Percentiles rank a stretch among this genome's conserved stretches.
Evolutionary conservation across 2,888 invertebrate genomes (phyloP).

Genomic region (Theretra japonica): DNA sequence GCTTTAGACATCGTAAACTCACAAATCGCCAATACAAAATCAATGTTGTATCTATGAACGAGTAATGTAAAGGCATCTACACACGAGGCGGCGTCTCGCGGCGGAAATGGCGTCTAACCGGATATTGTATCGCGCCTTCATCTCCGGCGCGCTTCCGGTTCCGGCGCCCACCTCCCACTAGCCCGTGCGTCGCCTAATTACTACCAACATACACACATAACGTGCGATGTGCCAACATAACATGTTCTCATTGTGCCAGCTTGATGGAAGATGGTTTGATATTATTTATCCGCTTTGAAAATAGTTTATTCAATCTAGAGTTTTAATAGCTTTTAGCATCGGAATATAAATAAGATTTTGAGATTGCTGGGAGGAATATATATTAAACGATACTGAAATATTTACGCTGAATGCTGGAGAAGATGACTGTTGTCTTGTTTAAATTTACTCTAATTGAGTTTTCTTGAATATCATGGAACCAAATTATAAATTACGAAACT

Average conservation of each 20-base stretch:
- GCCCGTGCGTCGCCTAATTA: conserved; percentile 80
- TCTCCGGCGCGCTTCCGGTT: conserved; percentile 83
- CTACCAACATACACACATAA: conserved; percentile 50
- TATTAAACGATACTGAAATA: neutral
- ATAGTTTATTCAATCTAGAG: conserved; percentile 30
- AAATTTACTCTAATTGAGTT: too few relatives aligned
- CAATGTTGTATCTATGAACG: conserved; percentile 47
- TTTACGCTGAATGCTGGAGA: neutral
- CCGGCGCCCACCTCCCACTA: conserved; percentile 66
- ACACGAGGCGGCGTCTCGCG: conserved; percentile 75
- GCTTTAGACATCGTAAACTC: conserved; percentile 36
- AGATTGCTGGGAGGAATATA: neutral
- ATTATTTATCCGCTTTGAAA: conserved; percentile 28
- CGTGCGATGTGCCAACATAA: conserved; percentile 14
- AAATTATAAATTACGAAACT: too few relatives aligned
- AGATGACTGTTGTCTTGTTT: neutral
- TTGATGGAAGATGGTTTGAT: conserved; percentile 21
- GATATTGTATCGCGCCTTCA: conserved; percentile 86
- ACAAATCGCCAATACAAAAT: conserved; percentile 55
- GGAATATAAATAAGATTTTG: neutral
- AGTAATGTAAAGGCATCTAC: conserved; percentile 60
- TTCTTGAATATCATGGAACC: too few relatives aligned
- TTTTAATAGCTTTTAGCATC: neutral
- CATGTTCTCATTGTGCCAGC: conserved; percentile 20
- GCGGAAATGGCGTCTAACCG: conserved; percentile 84